Percentiles rank a stretch among this genome's conserved stretches.
Conservation (phyloP, 92 coral and sea anemone species). For the Siderastrea siderea region DNA sequence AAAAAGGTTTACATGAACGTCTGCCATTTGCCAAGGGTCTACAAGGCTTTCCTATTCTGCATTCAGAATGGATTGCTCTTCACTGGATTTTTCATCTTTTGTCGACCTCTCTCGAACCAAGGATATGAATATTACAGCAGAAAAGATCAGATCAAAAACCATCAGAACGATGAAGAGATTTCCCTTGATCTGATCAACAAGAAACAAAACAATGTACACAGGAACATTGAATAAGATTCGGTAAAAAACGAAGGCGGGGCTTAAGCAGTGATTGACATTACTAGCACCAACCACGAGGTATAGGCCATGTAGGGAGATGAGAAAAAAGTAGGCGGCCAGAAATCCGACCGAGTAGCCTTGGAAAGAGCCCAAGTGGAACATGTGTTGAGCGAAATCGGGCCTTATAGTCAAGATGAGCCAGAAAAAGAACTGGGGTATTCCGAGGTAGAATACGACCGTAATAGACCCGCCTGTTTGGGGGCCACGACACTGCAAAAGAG, state of each 20-base stretch:
- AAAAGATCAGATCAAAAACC: not conserved
- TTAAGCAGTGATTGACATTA: conserved; percentile 32
- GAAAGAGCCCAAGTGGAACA: conserved; percentile 33
- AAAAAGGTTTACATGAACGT: no score
- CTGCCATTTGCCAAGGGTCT: no score
- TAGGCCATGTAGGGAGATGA: conserved; percentile 34
- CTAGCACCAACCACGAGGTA: conserved; percentile 19
- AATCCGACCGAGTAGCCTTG: conserved; percentile 37
- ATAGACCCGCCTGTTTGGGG: not conserved
- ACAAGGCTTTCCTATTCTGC: no score
- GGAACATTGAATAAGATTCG: conserved; percentile 26
- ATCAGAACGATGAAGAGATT: conserved; percentile 9
- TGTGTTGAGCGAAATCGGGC: conserved; percentile 38
- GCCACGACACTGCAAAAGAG: conserved; percentile 16
- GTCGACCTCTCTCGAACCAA: not conserved
- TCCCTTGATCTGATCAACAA: conserved; percentile 29
- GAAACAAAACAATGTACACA: conserved; percentile 8
- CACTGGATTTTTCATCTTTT: no score
- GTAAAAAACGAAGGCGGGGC: conserved; percentile 13
- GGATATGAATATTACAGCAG: not conserved
- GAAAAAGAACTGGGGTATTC: conserved; percentile 38
- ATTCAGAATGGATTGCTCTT: no score
- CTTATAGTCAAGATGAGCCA: conserved; percentile 42
- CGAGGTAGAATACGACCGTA: conserved; percentile 30
- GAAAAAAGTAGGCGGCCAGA: conserved; percentile 26